Conservation (phyloP, 2,113 vertebrate species). For the Limanda limanda region DNA sequence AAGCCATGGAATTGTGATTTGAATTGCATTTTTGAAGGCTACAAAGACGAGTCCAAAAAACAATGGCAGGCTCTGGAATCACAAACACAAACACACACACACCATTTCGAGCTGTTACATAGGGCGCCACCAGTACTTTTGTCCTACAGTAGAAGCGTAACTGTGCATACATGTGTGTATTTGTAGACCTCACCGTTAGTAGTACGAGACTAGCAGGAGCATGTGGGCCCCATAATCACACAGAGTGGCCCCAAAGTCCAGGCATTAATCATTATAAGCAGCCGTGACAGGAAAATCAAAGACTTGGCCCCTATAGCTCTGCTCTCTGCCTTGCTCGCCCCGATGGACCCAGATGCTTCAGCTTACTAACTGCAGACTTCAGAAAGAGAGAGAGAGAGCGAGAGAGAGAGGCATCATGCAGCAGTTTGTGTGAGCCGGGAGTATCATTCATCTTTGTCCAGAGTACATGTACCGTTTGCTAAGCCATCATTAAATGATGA, state of each 20-base stretch:
- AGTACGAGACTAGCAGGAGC: slow-evolving; percentile 30
- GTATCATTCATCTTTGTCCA: slow-evolving; percentile 77
- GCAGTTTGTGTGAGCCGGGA: slow-evolving; percentile 50
- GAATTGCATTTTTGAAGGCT: background rate
- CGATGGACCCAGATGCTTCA: slow-evolving; percentile 41
- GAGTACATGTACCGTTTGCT: slow-evolving; percentile 66
- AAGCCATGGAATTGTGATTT: background rate
- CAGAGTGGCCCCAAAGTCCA: slow-evolving; percentile 74
- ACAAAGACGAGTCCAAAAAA: background rate
- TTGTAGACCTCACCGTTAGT: slow-evolving; percentile 20
- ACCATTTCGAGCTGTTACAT: background rate
- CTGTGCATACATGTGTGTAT: slow-evolving; percentile 19
- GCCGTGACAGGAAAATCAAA: slow-evolving; percentile 84
- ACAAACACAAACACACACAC: background rate
- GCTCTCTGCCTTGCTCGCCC: slow-evolving; percentile 53
- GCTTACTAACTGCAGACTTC: slow-evolving; percentile 51
- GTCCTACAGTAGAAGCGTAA: background rate
- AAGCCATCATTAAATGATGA: slow-evolving; percentile 74
- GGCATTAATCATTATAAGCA: slow-evolving; percentile 85
- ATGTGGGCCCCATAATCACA: slow-evolving; percentile 74
- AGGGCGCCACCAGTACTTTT: background rate
- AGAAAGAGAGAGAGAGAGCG: slow-evolving; percentile 6
- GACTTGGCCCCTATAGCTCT: slow-evolving; percentile 66
- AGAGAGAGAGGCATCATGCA: slow-evolving; percentile 32
- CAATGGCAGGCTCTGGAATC: background rate